Evolutionary conservation across 2,888 invertebrate genomes (phyloP), one percentile per base, ranked within the genome.

Genomic region (Asteroscopus sphinx): DNA sequence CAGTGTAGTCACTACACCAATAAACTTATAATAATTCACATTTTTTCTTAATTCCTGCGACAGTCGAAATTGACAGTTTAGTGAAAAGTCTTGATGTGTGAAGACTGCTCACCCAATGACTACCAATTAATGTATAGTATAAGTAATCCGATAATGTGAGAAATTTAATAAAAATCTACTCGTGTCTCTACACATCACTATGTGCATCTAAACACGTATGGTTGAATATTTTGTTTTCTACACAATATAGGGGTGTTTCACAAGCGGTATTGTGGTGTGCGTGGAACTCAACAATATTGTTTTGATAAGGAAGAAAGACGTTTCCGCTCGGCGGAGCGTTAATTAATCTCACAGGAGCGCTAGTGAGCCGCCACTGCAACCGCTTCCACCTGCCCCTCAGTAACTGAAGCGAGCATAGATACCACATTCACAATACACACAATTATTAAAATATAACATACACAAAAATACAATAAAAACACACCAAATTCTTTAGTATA

Each of bases 241-340:
- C 15, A 33, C 5, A 15, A 26, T 44, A 56, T 36, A 46, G 44
- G 26, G 16, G 15, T 48, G 25, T 60, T 45, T 55, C 44, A 57
- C 47, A 55, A 53, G 46, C 36, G 47, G 52, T 47, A 64, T 71
- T 65, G 58, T 54, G 44, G 8, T 42, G 39, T 36, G 59, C 48
- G 54, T 39, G 64, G 46, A 68, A 63, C 68, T 68, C 61, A 56
- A 66, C 62, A 70, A 80, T 83, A 85, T 84, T 83, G 82, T 85
- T 84, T 77, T 76, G 79, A 82, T 69, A 81, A 79, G 73, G 83
- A 82, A 86, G 83, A 84, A 81, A 81, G 85, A 83, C 77, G 80
- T 84, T 90, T 90, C 87, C 81, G 79, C 88, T 89, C 80, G 74
- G 77, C 76, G 80, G 76, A 86, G 90, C 91, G 84, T 87, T 86